Base-by-base conservation (phyloP, 2,113 vertebrate genomes). In the Morphnarchus princeps region DNA sequence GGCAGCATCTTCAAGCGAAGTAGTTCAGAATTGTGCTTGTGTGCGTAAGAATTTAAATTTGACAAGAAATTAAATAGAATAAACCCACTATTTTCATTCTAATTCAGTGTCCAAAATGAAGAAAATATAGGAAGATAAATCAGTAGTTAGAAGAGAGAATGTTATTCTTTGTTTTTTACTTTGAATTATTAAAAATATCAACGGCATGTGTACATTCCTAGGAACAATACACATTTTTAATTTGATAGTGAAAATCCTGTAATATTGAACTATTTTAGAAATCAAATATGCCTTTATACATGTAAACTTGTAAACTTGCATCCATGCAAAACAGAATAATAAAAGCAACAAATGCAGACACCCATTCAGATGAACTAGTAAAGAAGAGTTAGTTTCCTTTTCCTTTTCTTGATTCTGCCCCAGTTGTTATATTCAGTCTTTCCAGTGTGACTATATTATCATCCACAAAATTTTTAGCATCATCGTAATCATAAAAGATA, bases 391-490 rank as follows among this genome's bases (percentile, higher is more conserved):
- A 72, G 18, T 93, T 97, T 96, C 80, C 45, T 62, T 93, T 97
- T 88, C 89, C 82, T 97, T 95, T 93, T 92, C 92, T 95, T 94
- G 70, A 74, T 95, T 96, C 91, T 87, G 93, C 50, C 58, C 40
- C 72, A 81, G 70, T 85, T 96, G 79, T 89, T 95, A 89, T 31
- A 84, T 62, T 91, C 80, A 58, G 36, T 76, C 77, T 96, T 97
- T 95, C 76, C 93, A 96, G 63, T 80, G 90, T 88, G 90, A 97
- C 63, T 83, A 29, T 85, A 96, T 94, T 96, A 96, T 93, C 63
- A 97, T 92, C 93, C 90, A 98, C 97, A 98, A 97, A 95, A 85
- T 66, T 97, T 97, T 98, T 97, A 97, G 96, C 93, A 90, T 95
- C 93, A 96, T 89, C 76, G 11, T 97, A 97, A 97, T 97, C 91